These are phyloP conservation scores for Eristalis tenax DNA, from an alignment of 2,888 invertebrate genomes.

Conservation along the genomic window DNA sequence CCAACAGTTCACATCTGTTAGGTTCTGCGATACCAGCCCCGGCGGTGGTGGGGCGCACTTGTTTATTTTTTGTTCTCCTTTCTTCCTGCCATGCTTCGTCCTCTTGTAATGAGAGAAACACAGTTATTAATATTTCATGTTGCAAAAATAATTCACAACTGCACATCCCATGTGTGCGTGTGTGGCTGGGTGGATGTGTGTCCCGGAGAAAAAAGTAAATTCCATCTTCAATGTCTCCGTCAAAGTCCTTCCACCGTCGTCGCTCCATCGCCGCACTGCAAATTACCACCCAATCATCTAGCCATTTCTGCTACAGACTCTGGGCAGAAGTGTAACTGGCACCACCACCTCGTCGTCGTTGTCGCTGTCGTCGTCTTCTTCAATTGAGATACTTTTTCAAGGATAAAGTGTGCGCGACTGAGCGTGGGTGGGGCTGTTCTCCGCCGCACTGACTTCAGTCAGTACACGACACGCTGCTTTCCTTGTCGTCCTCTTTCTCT, in stretches of 20 bases:
- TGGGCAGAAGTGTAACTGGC: background rate
- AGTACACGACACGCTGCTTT: too few relatives aligned
- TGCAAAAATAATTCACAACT: slow-evolving; percentile 33
- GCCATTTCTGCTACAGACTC: slow-evolving; percentile 7
- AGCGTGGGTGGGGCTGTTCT: background rate
- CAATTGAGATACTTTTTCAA: slow-evolving; percentile 46
- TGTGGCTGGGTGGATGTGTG: background rate
- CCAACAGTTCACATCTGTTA: slow-evolving; percentile 25
- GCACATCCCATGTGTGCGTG: background rate
- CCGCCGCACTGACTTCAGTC: too few relatives aligned
- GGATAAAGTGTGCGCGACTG: slow-evolving; percentile 43
- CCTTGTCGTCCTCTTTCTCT: background rate
- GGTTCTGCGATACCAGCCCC: background rate
- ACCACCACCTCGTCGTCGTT: background rate
- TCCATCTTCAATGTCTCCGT: slow-evolving; percentile 18
- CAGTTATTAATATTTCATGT: slow-evolving; percentile 35
- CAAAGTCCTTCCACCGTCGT: background rate
- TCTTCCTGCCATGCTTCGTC: background rate
- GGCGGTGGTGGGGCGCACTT: background rate
- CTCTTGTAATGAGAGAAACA: slow-evolving; percentile 29
- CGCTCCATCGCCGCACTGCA: background rate
- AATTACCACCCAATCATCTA: slow-evolving; percentile 47
- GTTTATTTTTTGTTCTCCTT: slow-evolving; percentile 18
- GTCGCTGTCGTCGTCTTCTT: background rate
- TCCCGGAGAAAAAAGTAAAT: slow-evolving; percentile 14